These are phyloP conservation scores for Platanista minor DNA, from an alignment of 2,113 vertebrate genomes.

Conservation along the genomic window DNA sequence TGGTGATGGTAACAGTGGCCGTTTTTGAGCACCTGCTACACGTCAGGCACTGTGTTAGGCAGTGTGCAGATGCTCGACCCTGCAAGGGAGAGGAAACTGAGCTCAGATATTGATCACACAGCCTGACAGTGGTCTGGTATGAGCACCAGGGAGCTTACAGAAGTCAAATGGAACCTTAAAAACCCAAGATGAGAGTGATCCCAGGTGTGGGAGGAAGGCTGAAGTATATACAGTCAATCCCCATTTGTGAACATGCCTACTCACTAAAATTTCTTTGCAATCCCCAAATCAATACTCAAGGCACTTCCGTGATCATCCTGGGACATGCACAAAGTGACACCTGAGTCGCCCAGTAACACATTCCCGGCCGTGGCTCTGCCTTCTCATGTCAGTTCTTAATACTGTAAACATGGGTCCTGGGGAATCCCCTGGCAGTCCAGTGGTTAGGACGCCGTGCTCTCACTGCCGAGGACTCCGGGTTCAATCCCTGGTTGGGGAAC, in stretches of 20 bases:
- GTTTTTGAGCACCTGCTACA: neutral
- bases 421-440: neutral
- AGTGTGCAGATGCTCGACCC: neutral
- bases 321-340: fast-evolving
- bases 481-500: neutral
- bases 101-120: neutral
- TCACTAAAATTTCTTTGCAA: neutral
- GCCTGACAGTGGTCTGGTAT: fast-evolving
- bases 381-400: neutral
- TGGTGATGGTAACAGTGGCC: fast-evolving
- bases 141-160: neutral
- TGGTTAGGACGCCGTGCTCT: neutral
- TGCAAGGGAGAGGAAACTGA: neutral
- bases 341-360: fast-evolving
- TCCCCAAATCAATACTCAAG: neutral
- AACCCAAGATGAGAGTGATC: neutral
- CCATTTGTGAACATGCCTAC: neutral
- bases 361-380: no score
- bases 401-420: neutral
- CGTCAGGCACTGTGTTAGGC: neutral
- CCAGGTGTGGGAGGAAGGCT: neutral
- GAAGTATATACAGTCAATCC: neutral
- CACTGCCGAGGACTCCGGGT: neutral
- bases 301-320: neutral
- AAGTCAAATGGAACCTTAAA: neutral